Percentiles rank a stretch among this genome's conserved stretches.
These are phyloP conservation scores for Carpatolechia fugitivella DNA, from an alignment of 2,888 invertebrate species.

Conservation along the genomic window DNA sequence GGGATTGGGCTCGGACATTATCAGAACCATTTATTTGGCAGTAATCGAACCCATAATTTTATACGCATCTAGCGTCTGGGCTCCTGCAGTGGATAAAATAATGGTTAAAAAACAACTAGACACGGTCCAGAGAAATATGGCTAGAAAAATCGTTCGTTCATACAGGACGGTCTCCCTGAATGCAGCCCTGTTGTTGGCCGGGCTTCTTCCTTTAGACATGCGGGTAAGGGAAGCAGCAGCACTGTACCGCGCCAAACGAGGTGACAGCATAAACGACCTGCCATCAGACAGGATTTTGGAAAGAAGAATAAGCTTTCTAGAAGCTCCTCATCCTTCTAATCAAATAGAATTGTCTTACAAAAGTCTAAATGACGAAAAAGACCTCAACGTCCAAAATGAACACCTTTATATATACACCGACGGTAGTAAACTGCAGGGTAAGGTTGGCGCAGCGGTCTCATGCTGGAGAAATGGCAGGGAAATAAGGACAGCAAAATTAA, in stretches of 20 bases:
- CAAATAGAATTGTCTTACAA: background rate
- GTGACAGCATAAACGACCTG: too few relatives aligned
- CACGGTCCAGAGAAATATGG: background rate
- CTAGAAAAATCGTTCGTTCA: background rate
- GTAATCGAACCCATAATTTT: background rate
- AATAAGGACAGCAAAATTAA: background rate
- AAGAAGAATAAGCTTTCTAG: background rate
- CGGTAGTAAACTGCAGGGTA: background rate
- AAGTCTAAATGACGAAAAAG: background rate
- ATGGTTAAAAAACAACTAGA: background rate
- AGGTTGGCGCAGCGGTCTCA: background rate
- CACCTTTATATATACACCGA: too few relatives aligned
- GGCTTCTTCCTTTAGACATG: constrained; percentile 11
- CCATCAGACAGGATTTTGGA: too few relatives aligned
- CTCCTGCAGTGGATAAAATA: background rate
- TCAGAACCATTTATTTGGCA: too few relatives aligned
- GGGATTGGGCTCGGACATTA: too few relatives aligned
- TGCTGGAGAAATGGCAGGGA: background rate
- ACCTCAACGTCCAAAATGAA: too few relatives aligned
- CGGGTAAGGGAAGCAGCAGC: background rate
- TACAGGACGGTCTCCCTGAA: constrained; percentile 1
- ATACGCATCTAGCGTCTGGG: background rate
- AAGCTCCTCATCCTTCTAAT: background rate
- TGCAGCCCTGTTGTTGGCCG: constrained; percentile 7
- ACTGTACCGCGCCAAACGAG: background rate